phyloP scores from a whole-genome alignment of 2,113 vertebrate genomes.

The Microtus richardsoni region DNA sequence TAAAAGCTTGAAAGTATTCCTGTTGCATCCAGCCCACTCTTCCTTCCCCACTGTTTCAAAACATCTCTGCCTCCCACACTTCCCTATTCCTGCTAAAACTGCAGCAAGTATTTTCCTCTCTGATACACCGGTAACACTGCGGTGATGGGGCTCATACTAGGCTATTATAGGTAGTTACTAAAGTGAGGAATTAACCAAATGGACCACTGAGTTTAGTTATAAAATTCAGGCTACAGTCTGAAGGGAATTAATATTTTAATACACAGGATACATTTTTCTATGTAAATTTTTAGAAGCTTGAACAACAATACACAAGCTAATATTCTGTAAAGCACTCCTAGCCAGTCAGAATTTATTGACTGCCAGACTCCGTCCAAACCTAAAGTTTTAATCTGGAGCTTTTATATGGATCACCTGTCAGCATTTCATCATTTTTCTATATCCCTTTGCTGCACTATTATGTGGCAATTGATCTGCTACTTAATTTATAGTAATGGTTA shows the following conservation, averaged over 20 bases:
- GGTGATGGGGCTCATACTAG: background rate
- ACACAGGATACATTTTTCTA: background rate
- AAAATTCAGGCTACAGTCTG: background rate
- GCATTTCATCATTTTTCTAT: constrained; percentile 18
- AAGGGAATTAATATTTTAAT: constrained; percentile 26
- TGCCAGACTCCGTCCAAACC: constrained; percentile 27
- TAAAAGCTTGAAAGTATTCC: background rate
- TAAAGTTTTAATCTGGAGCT: constrained; percentile 48
- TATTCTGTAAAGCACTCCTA: background rate
- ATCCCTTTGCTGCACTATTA: background rate
- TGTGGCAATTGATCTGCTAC: constrained; percentile 42
- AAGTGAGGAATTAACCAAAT: background rate
- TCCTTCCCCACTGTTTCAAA: no score
- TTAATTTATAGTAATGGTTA: constrained; percentile 69
- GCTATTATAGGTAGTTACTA: background rate
- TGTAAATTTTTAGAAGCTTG: background rate
- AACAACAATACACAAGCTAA: background rate
- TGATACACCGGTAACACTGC: accelerated
- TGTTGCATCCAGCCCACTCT: background rate
- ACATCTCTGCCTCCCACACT: accelerated
- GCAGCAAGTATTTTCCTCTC: background rate
- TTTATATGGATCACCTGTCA: constrained; percentile 28
- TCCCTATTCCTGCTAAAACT: background rate
- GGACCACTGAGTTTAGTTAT: background rate
- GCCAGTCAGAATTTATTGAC: constrained; percentile 12